Percentiles rank a stretch among this genome's conserved stretches.
Evolutionary conservation across 2,113 vertebrate species (phyloP).

Genomic region (Elanoides forficatus): DNA sequence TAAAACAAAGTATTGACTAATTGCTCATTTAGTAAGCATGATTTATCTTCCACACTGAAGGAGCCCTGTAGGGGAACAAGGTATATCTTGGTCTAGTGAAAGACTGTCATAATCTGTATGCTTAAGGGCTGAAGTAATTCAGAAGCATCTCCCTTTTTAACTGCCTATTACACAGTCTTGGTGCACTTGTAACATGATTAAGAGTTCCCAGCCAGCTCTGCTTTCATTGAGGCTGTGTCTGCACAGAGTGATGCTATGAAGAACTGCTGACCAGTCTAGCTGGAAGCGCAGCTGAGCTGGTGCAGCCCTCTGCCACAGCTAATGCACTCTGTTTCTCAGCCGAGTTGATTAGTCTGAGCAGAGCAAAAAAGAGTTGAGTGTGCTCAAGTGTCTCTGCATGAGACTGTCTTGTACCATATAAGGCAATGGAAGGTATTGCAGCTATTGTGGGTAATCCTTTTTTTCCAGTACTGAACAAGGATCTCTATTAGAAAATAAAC

Average conservation of each 20-base stretch:
- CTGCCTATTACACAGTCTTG: neutral
- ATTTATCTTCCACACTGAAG: neutral
- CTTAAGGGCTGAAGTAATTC: neutral
- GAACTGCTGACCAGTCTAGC: neutral
- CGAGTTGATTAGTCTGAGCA: neutral
- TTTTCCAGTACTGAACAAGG: neutral
- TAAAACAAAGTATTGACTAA: neutral
- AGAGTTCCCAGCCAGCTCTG: neutral
- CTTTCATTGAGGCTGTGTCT: neutral
- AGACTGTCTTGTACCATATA: neutral
- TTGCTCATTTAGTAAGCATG: neutral
- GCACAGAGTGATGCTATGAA: neutral
- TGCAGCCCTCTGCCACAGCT: neutral
- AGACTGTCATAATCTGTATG: neutral
- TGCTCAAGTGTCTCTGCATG: neutral
- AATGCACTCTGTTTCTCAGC: neutral
- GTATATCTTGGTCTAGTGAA: neutral
- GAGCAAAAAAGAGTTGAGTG: neutral
- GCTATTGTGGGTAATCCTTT: neutral
- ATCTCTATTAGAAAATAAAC: neutral
- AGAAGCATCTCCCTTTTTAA: neutral
- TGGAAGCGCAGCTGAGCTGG: neutral
- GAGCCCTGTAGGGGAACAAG: neutral
- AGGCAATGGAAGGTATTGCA: neutral
- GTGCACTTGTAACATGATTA: neutral